A percentile compares a stretch with the other conserved stretches of the same genome.
These are phyloP conservation scores for Leptinotarsa defecta DNA, from an alignment of 1,140 invertebrate genomes.

Conservation along the genomic window DNA sequence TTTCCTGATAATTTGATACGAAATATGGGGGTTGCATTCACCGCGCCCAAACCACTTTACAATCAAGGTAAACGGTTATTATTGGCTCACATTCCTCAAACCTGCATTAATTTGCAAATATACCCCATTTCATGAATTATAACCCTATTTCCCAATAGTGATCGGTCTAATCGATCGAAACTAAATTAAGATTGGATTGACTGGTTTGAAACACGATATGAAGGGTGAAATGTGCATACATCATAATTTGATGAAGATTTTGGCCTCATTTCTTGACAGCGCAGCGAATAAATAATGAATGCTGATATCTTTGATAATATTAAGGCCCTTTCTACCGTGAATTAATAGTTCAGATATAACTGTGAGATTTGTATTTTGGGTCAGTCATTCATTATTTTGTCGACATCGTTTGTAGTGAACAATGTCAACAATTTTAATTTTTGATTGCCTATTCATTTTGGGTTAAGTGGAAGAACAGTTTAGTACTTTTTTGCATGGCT, in stretches of 20 bases:
- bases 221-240: background rate
- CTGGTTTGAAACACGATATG: slow-evolving; percentile 1
- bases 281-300: too few species aligned
- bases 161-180: slow-evolving; percentile 9
- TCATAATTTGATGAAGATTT: background rate
- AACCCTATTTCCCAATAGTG: background rate
- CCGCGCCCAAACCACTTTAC: slow-evolving; percentile 2
- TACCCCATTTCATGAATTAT: slow-evolving; percentile 20
- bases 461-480: too few species aligned
- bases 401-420: too few species aligned
- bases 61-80: slow-evolving; percentile 9
- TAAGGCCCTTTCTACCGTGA: too few species aligned
- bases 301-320: too few species aligned
- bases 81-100: background rate
- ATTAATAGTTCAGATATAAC: too few species aligned
- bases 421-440: too few species aligned
- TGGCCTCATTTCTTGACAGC: too few species aligned
- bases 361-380: too few species aligned
- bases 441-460: too few species aligned
- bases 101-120: slow-evolving; percentile 24
- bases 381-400: too few species aligned
- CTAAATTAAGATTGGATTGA: slow-evolving; percentile 23
- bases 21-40: background rate
- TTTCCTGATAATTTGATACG: background rate
- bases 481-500: too few species aligned